Conservation (phyloP, 2,113 vertebrate genomes). For the Burhinus oedicnemus region DNA sequence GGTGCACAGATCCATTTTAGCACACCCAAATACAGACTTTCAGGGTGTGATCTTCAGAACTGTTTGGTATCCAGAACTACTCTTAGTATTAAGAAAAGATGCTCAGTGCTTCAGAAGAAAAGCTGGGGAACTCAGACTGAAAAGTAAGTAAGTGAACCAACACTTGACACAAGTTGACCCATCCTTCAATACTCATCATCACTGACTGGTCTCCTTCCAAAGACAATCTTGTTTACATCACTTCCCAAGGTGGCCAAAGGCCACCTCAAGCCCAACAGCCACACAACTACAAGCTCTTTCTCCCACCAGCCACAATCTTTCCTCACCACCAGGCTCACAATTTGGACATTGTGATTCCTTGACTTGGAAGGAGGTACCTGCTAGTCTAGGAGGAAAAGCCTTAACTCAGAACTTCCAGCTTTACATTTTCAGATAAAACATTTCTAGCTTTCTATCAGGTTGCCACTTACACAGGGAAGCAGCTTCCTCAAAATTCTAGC, state of each 20-base stretch:
- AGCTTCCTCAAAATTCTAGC: neutral
- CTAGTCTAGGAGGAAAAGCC: neutral
- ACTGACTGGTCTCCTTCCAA: neutral
- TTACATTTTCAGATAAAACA: neutral
- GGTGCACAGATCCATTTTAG: neutral
- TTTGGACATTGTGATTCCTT: neutral
- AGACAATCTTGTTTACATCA: rapidly evolving
- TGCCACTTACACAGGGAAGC: neutral
- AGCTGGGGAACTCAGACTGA: neutral
- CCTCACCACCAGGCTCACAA: neutral
- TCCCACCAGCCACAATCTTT: neutral
- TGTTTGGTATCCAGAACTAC: neutral
- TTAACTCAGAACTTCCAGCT: neutral
- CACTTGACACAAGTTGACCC: neutral
- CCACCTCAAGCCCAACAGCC: neutral
- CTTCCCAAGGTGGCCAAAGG: neutral
- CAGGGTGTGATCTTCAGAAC: neutral
- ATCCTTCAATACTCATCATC: neutral
- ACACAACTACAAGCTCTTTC: neutral
- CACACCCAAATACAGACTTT: neutral
- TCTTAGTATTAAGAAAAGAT: neutral
- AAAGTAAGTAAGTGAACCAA: rapidly evolving
- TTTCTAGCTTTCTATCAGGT: neutral
- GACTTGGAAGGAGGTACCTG: neutral
- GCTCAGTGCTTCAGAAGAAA: neutral